Evolutionary conservation across 2,113 vertebrate species (phyloP).

Genomic region (Pica pica): DNA sequence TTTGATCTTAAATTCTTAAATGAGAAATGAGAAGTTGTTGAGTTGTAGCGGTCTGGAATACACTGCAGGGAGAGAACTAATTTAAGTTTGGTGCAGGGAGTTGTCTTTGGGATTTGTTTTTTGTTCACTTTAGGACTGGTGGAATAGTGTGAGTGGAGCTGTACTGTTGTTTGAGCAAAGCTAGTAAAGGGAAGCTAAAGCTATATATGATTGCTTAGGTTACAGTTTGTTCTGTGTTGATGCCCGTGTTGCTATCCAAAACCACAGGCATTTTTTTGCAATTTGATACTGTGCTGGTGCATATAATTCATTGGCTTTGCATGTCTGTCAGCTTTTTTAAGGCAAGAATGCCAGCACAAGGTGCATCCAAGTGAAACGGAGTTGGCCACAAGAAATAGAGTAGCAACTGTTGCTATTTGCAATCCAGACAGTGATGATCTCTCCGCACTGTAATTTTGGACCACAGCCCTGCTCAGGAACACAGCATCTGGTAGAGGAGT

Average conservation of each 20-base stretch:
- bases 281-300: constrained; percentile 40
- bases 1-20: background rate
- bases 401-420: constrained; percentile 79
- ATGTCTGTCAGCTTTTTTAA: constrained; percentile 54
- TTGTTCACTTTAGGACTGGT: background rate
- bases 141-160: background rate
- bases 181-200: background rate
- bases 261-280: constrained; percentile 46
- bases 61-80: background rate
- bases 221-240: constrained; percentile 40
- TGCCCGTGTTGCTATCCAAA: constrained; percentile 70
- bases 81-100: background rate
- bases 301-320: constrained; percentile 42
- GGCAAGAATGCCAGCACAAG: constrained; percentile 48
- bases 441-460: background rate
- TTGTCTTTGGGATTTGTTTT: background rate
- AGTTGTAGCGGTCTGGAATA: background rate
- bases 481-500: background rate
- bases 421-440: constrained; percentile 35
- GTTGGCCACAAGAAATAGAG: constrained; percentile 19
- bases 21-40: background rate
- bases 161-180: background rate
- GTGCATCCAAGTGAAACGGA: constrained; percentile 50
- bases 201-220: background rate
- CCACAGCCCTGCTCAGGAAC: background rate